A percentile compares a stretch with the other conserved stretches of the same genome.
Conservation (phyloP, 2,888 invertebrate species). For the Abrostola tripartita region DNA sequence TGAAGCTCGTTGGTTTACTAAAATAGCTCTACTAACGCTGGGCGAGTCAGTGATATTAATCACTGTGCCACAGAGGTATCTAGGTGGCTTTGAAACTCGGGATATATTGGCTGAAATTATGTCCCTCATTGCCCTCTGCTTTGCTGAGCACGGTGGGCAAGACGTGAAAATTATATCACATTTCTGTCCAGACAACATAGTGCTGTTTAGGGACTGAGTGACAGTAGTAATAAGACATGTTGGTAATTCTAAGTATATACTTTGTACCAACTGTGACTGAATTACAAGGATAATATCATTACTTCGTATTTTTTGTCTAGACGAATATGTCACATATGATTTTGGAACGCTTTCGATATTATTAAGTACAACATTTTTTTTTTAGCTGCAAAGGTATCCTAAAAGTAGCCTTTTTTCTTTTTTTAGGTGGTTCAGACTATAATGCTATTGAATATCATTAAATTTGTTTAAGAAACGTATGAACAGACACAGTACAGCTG, state of each 20-base stretch:
- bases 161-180: background rate
- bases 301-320: no score
- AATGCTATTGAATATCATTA: no score
- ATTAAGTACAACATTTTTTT: no score
- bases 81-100: slow-evolving; percentile 42
- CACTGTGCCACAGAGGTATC: slow-evolving; percentile 36
- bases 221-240: background rate
- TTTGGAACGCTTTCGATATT: no score
- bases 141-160: background rate
- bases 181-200: background rate
- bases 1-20: background rate
- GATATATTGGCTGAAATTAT: slow-evolving; percentile 42
- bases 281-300: background rate
- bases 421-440: no score
- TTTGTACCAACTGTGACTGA: background rate
- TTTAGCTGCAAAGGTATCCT: no score
- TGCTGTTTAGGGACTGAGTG: background rate
- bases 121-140: slow-evolving; percentile 17
- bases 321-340: no score
- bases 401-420: no score
- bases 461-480: no score
- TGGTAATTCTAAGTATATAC: background rate
- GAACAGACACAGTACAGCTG: no score
- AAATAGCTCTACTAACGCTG: slow-evolving; percentile 11
- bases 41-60: slow-evolving; percentile 37